A percentile compares a stretch with the other conserved stretches of the same genome.
These are phyloP conservation scores for Drosophila erecta DNA, from an alignment of 1,140 invertebrate species.

Conservation along the genomic window DNA sequence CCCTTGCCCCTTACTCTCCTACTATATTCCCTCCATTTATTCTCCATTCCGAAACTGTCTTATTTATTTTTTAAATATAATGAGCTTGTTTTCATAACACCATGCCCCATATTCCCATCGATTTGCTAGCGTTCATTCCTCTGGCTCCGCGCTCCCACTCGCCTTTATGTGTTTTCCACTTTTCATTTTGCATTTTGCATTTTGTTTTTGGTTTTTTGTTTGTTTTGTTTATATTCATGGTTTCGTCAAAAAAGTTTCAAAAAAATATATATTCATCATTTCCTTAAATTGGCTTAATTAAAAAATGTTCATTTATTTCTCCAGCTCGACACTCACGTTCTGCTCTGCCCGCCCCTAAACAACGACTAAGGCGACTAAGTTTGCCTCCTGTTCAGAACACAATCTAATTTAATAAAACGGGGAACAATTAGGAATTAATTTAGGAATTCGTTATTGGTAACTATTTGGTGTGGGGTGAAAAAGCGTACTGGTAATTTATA, in stretches of 20 bases:
- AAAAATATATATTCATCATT: slow-evolving; percentile 83
- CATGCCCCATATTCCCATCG: slow-evolving; percentile 24
- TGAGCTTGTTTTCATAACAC: slow-evolving; percentile 62
- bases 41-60: slow-evolving; percentile 32
- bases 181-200: background rate
- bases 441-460: slow-evolving; percentile 51
- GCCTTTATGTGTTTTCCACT: slow-evolving; percentile 26
- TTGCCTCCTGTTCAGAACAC: slow-evolving; percentile 51
- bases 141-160: slow-evolving; percentile 29
- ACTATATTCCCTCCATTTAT: slow-evolving; percentile 8
- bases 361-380: slow-evolving; percentile 52
- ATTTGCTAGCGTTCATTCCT: slow-evolving; percentile 45
- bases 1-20: slow-evolving; percentile 26
- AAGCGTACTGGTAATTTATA: slow-evolving; percentile 39
- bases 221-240: slow-evolving; percentile 52
- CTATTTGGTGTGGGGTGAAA: slow-evolving; percentile 45
- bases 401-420: slow-evolving; percentile 40
- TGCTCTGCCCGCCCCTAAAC: slow-evolving; percentile 41
- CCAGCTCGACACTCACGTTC: slow-evolving; percentile 27
- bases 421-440: slow-evolving; percentile 18
- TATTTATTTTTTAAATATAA: slow-evolving; percentile 65
- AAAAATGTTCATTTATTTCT: slow-evolving; percentile 69
- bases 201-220: slow-evolving; percentile 45
- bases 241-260: slow-evolving; percentile 81
- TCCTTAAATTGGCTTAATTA: slow-evolving; percentile 78